phyloP scores from a whole-genome alignment of 2,797 vertebrate species.

The Bradypodion ventrale region DNA sequence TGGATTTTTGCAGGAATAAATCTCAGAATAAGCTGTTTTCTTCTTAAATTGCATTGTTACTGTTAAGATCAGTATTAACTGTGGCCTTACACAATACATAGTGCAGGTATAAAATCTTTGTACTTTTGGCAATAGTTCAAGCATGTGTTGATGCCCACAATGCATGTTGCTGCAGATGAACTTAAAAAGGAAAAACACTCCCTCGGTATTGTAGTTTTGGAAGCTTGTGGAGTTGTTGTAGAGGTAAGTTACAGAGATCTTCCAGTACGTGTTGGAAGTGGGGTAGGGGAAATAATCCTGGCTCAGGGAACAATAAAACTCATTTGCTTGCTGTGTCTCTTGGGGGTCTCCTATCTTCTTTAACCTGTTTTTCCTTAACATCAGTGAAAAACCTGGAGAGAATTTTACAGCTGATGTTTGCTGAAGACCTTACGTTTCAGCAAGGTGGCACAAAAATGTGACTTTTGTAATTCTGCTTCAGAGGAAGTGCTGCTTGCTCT shows the following conservation, averaged over 20 bases:
- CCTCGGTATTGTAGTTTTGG: background rate
- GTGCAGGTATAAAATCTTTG: conserved; percentile 15
- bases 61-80: background rate
- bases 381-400: background rate
- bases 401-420: background rate
- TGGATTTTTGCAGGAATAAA: background rate
- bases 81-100: background rate
- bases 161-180: conserved; percentile 13
- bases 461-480: background rate
- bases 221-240: background rate
- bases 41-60: background rate
- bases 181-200: background rate
- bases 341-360: background rate
- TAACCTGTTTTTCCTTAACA: background rate
- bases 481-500: background rate
- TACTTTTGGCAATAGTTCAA: conserved; percentile 20
- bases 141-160: background rate
- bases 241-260: background rate
- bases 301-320: background rate
- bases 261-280: background rate
- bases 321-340: background rate
- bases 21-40: background rate
- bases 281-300: background rate
- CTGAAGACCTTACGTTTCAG: background rate
- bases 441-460: background rate